Evolutionary conservation across 2,888 invertebrate species (phyloP).

Genomic region (Apodemia hepburni): DNA sequence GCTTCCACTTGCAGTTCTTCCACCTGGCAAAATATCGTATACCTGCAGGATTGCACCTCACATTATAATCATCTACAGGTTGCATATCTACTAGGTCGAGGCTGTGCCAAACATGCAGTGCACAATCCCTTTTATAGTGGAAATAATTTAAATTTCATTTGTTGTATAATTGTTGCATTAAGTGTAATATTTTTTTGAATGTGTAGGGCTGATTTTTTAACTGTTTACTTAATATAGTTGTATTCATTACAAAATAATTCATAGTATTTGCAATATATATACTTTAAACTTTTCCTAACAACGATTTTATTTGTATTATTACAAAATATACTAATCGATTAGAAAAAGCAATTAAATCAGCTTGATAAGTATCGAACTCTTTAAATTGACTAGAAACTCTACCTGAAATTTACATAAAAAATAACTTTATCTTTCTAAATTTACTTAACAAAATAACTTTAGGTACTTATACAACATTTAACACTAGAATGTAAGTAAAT

Average conservation of each 20-base stretch:
- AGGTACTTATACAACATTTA: too few relatives aligned
- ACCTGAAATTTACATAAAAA: too few relatives aligned
- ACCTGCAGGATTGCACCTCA: slow-evolving; percentile 83
- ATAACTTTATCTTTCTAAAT: too few relatives aligned
- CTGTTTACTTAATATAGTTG: background rate
- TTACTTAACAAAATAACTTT: too few relatives aligned
- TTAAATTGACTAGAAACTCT: too few relatives aligned
- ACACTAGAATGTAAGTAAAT: too few relatives aligned
- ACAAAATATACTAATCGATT: too few relatives aligned
- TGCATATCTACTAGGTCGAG: slow-evolving; percentile 58
- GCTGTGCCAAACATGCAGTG: slow-evolving; percentile 56
- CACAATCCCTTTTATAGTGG: slow-evolving; percentile 30
- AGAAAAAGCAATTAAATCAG: too few relatives aligned
- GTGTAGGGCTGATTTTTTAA: background rate
- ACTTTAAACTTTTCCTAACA: background rate
- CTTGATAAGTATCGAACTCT: too few relatives aligned
- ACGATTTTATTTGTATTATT: too few relatives aligned
- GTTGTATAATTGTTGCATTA: slow-evolving; percentile 7
- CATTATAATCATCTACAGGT: slow-evolving; percentile 77
- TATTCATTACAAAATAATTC: background rate
- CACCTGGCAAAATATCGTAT: slow-evolving; percentile 92
- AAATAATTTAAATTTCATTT: slow-evolving; percentile 24
- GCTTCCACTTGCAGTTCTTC: slow-evolving; percentile 90
- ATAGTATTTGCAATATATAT: background rate
- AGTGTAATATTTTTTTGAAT: slow-evolving; percentile 16